Percentiles rank a stretch among this genome's conserved stretches.
Conservation (phyloP, 2,113 vertebrate species). For the Phocoena phocoena region DNA sequence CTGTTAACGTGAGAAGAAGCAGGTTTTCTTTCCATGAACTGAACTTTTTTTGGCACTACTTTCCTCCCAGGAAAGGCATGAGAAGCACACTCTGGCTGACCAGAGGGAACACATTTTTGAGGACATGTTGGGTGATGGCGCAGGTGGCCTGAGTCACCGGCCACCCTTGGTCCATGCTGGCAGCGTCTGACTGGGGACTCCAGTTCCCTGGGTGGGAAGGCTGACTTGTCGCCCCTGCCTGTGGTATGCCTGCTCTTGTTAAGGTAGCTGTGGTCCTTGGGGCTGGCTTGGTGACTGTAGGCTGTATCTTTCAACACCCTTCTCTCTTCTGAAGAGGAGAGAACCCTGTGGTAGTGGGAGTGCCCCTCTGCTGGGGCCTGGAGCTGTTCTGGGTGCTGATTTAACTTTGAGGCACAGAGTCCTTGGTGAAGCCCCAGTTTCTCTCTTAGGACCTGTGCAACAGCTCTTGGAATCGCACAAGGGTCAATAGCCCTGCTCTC, state of each 20-base stretch:
- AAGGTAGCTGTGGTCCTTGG: background rate
- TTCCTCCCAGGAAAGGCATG: too few relatives aligned
- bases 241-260: background rate
- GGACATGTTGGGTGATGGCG: too few relatives aligned
- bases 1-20: background rate
- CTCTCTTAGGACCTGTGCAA: background rate
- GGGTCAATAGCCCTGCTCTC: rapidly evolving
- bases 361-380: rapidly evolving
- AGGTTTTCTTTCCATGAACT: background rate
- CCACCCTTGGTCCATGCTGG: background rate
- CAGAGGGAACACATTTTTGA: background rate
- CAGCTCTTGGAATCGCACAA: rapidly evolving
- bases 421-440: background rate
- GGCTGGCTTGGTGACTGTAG: too few relatives aligned
- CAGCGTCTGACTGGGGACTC: rapidly evolving
- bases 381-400: too few relatives aligned
- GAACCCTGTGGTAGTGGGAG: rapidly evolving
- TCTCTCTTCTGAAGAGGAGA: rapidly evolving
- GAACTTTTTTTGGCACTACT: background rate
- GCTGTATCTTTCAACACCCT: rapidly evolving
- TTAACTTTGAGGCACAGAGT: rapidly evolving
- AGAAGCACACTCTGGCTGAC: rapidly evolving
- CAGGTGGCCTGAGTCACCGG: rapidly evolving
- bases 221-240: rapidly evolving
- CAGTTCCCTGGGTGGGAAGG: background rate